Evolutionary conservation across 2,113 vertebrate species (phyloP).

Genomic region (Ophthalmolycus amberensis): DNA sequence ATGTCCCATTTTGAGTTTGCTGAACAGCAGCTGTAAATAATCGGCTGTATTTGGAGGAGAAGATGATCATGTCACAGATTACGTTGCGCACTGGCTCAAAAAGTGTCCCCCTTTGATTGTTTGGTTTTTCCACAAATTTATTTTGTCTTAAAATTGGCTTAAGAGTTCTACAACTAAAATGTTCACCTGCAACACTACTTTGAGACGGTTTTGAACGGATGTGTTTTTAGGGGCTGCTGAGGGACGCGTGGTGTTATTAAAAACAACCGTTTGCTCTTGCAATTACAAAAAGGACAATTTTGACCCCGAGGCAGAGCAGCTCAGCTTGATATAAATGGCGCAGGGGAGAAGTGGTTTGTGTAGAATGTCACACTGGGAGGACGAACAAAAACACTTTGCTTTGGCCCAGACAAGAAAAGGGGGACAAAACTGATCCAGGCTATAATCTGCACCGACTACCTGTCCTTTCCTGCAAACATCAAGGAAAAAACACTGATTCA

Average conservation of each 20-base stretch:
- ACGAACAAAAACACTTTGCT: slow-evolving; percentile 52
- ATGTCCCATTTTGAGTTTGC: slow-evolving; percentile 52
- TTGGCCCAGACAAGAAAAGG: slow-evolving; percentile 1
- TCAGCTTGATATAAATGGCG: slow-evolving; percentile 49
- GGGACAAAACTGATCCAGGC: slow-evolving; percentile 1
- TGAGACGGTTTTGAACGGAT: not conserved
- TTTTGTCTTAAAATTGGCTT: not conserved
- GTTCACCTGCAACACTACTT: not conserved
- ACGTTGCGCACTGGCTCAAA: not conserved
- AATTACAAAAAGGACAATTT: slow-evolving; percentile 63
- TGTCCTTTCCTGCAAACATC: slow-evolving; percentile 15
- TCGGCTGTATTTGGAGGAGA: not conserved
- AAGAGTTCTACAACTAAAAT: not conserved
- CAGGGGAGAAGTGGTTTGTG: slow-evolving; percentile 32
- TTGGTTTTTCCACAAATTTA: not conserved
- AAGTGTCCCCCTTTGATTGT: not conserved
- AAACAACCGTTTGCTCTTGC: slow-evolving; percentile 44
- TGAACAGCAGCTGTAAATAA: slow-evolving; percentile 55
- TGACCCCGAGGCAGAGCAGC: slow-evolving; percentile 45
- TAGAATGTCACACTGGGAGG: slow-evolving; percentile 58
- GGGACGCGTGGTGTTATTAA: slow-evolving; percentile 26
- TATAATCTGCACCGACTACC: slow-evolving; percentile 22
- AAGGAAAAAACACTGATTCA: not conserved
- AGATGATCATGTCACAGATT: slow-evolving; percentile 25
- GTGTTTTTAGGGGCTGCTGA: slow-evolving; percentile 4